Conservation (phyloP, 1,140 invertebrate genomes). For the Pogonus chalceus region DNA sequence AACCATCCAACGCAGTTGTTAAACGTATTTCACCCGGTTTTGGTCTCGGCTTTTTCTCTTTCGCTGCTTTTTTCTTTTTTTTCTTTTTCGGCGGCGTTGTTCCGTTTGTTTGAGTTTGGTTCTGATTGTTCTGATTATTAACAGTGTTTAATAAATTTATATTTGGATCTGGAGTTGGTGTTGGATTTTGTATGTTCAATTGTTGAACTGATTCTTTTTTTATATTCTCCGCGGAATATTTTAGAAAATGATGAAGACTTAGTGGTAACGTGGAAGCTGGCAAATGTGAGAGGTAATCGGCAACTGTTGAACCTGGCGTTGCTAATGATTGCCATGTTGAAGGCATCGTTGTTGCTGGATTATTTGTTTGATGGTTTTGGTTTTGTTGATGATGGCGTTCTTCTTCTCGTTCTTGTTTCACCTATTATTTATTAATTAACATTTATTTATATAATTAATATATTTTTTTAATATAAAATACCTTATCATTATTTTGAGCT, state of each 20-base stretch:
- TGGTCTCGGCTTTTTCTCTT: constrained; percentile 68
- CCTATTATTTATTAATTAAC: constrained; percentile 8
- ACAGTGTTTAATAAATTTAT: constrained; percentile 21
- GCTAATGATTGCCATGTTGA: constrained; percentile 61
- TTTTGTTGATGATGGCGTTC: constrained; percentile 21
- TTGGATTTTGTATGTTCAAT: constrained; percentile 32
- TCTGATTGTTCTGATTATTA: constrained; percentile 11
- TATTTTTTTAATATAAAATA: not conserved
- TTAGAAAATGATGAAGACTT: constrained; percentile 72
- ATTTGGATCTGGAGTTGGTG: constrained; percentile 19
- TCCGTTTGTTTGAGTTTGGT: constrained; percentile 19
- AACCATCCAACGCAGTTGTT: constrained; percentile 71
- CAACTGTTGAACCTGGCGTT: constrained; percentile 62
- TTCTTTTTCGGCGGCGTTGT: constrained; percentile 56
- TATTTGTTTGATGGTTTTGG: constrained; percentile 22
- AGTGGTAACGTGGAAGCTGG: constrained; percentile 63
- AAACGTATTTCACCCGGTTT: constrained; percentile 73
- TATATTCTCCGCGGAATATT: constrained; percentile 68
- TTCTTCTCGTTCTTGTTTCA: constrained; percentile 18
- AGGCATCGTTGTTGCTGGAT: constrained; percentile 21
- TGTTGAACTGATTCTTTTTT: constrained; percentile 50
- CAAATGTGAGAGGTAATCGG: constrained; percentile 68
- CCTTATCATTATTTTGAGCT: constrained; percentile 19
- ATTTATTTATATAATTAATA: not conserved
- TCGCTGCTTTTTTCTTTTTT: constrained; percentile 70